Base-by-base conservation (phyloP, 2,888 invertebrate species). In the Macaria liturata region DNA sequence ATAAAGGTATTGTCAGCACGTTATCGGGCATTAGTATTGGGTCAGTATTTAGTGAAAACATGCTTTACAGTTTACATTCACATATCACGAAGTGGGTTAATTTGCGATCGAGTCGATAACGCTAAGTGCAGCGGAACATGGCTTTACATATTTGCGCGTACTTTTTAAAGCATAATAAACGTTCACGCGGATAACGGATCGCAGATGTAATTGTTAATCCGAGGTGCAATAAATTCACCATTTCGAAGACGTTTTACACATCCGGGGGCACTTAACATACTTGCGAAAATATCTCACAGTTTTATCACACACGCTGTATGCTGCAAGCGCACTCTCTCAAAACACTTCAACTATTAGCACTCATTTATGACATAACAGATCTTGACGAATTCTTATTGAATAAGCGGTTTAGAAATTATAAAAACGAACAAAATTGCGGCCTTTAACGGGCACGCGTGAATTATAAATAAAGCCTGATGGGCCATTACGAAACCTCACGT, bases 311-410 rank as follows among this genome's bases (percentile, higher is more conserved):
- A 60, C 34, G 53, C 54, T 54, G 55, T 52, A 32, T 57, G 57
- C 61, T 69, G 65, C 72, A 72, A 71, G 69, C 66, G 49, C 64
- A 73, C 80, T 82, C 84, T 84, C 81, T 78, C 84, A 80, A 80
- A 78, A 67, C 80, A 83, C 81, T 83, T 65, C 60, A 73, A 73
- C 70, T 78, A 77, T 82, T 81, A 79, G 74, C 78, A 76, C 73
- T 75, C 49, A 72, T 74, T 73, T 68, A 70, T 86, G 81, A 86
- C 78, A 81, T 86, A 88, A 86, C 75, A 72, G 57, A 68, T 69
- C 71, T 73, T 73, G 66, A 76, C 66, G 66, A 70, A 69, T 71
- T 68, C 61, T 62, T 71, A 70, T 75, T 72, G 70, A 69, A 70
- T 74, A 72, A 74, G 65, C 70, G 30, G 64, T 61, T 72, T 76